Percentiles rank a stretch among this genome's conserved stretches.
phyloP scores from a whole-genome alignment of 2,888 invertebrate genomes.

The Drosophila multiciliata region DNA sequence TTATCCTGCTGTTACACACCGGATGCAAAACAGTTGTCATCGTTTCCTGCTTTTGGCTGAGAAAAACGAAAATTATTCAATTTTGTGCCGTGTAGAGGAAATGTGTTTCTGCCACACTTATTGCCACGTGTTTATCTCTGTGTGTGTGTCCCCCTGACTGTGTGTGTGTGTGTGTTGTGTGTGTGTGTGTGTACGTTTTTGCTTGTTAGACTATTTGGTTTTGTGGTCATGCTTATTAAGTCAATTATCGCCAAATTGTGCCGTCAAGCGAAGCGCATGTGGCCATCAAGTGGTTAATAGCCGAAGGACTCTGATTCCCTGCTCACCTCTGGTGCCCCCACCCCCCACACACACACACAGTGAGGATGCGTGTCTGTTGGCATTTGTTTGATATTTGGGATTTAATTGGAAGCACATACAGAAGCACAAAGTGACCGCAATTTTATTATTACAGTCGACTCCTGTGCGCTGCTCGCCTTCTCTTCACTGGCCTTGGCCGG shows the following conservation, averaged over 20 bases:
- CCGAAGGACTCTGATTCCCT: slow-evolving; percentile 7
- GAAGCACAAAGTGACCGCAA: background rate
- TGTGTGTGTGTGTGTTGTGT: slow-evolving; percentile 2
- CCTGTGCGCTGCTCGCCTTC: slow-evolving; percentile 6
- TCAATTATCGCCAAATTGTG: slow-evolving; percentile 78
- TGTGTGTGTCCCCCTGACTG: background rate
- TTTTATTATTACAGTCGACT: background rate
- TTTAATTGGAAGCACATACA: slow-evolving; percentile 66
- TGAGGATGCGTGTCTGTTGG: background rate
- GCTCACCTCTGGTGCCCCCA: background rate
- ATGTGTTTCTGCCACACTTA: slow-evolving; percentile 20
- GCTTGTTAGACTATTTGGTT: slow-evolving; percentile 64
- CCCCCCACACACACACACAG: background rate
- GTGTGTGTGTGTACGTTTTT: slow-evolving; percentile 25
- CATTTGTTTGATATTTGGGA: slow-evolving; percentile 69
- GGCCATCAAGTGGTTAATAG: slow-evolving; percentile 34
- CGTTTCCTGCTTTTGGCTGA: background rate
- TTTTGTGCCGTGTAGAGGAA: slow-evolving; percentile 21
- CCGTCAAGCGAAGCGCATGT: slow-evolving; percentile 37
- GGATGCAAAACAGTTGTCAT: background rate
- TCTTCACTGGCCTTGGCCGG: slow-evolving; percentile 33
- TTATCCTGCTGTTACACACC: background rate
- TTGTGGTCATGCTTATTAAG: slow-evolving; percentile 79
- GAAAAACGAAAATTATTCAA: slow-evolving; percentile 2
- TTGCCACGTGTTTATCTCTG: background rate